Conservation (phyloP, 2,888 invertebrate species). For the Lypha dubia region DNA sequence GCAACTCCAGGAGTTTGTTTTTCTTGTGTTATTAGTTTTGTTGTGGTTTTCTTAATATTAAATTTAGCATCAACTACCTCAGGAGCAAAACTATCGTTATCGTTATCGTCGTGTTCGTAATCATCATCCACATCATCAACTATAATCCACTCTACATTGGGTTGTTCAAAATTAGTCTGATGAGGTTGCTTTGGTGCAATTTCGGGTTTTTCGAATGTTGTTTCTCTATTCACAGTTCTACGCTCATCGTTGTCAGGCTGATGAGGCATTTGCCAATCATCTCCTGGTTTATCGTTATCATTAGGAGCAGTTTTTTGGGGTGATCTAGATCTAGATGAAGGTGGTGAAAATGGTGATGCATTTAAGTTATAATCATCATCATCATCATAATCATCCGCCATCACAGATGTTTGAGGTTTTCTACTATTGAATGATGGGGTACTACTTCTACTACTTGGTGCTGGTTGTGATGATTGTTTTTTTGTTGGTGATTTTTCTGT, state of each 20-base stretch:
- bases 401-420: conserved; percentile 61
- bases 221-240: conserved; percentile 76
- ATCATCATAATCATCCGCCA: conserved; percentile 68
- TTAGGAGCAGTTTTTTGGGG: conserved; percentile 68
- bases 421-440: conserved; percentile 74
- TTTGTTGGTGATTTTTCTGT: conserved; percentile 75
- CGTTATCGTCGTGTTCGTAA: conserved; percentile 16
- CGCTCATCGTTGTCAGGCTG: conserved; percentile 75
- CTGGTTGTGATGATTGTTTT: conserved; percentile 75
- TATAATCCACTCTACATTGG: conserved; percentile 46
- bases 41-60: conserved; percentile 41
- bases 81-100: conserved; percentile 28
- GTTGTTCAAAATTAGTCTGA: conserved; percentile 38
- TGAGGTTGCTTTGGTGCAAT: conserved; percentile 1
- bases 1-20: conserved; percentile 28
- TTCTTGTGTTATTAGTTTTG: conserved; percentile 61
- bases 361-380: conserved; percentile 29
- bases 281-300: conserved; percentile 66
- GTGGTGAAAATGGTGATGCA: conserved; percentile 71
- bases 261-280: conserved; percentile 54
- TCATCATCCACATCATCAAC: conserved; percentile 54
- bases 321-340: conserved; percentile 64
- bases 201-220: conserved; percentile 75
- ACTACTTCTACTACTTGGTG: conserved; percentile 74
- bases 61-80: conserved; percentile 55